phyloP scores from a whole-genome alignment of 1,140 invertebrate species.

The Euura saliciscinereae region DNA sequence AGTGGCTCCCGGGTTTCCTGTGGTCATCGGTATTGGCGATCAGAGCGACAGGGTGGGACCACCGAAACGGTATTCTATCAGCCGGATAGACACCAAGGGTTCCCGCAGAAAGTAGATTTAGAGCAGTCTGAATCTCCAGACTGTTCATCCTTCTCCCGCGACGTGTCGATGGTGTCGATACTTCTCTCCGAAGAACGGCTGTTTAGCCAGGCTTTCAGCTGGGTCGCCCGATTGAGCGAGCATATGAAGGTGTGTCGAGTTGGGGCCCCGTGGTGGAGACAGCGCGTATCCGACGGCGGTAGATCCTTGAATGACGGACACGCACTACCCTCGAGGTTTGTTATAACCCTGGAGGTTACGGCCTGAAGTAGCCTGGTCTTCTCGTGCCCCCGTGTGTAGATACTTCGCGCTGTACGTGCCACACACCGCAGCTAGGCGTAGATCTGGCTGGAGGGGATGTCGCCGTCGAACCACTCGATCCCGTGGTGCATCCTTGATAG shows the following conservation, averaged over 20 bases:
- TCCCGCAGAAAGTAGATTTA: not conserved
- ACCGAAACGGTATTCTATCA: constrained; percentile 8
- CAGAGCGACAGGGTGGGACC: constrained; percentile 13
- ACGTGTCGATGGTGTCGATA: not conserved
- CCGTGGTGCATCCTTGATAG: not conserved
- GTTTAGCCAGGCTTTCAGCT: not conserved
- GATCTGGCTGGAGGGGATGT: not conserved
- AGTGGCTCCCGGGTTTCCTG: constrained; percentile 13
- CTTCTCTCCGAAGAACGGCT: too few species aligned
- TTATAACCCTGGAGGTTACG: not conserved
- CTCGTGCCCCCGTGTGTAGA: not conserved
- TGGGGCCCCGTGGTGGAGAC: not conserved
- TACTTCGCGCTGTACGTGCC: not conserved
- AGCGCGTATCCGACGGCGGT: not conserved
- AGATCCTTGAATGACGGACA: not conserved
- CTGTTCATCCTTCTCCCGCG: constrained; percentile 3
- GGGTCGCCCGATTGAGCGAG: not conserved
- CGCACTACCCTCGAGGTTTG: not conserved
- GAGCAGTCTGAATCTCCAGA: constrained; percentile 7
- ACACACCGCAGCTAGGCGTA: not conserved
- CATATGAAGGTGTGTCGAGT: not conserved
- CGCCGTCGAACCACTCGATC: not conserved
- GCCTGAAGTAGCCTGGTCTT: not conserved
- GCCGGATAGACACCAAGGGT: constrained; percentile 9
- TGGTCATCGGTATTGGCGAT: constrained; percentile 22